These are phyloP conservation scores for Pardalotus punctatus DNA, from an alignment of 2,113 vertebrate genomes.

Conservation along the genomic window DNA sequence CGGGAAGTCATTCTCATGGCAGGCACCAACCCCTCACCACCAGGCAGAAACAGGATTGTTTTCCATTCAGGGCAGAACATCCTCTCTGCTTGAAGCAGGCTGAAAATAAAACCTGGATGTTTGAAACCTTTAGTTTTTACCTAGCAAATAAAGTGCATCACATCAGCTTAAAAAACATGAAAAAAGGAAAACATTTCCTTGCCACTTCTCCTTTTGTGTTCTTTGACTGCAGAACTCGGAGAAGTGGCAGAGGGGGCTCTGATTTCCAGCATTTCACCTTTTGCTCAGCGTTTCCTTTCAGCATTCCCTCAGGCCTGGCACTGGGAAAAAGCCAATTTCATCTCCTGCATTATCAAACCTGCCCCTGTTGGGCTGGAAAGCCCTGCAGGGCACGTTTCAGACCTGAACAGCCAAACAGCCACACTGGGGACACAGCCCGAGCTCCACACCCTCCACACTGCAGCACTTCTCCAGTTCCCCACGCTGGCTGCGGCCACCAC, in stretches of 20 bases:
- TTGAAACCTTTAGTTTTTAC: background rate
- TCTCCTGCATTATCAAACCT: background rate
- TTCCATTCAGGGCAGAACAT: background rate
- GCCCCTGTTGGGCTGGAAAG: background rate
- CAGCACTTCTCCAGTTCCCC: conserved; percentile 33
- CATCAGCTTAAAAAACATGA: background rate
- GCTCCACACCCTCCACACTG: background rate
- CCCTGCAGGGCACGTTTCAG: background rate
- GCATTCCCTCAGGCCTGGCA: background rate
- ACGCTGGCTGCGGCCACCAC: background rate
- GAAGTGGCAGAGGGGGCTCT: background rate
- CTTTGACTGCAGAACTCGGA: background rate
- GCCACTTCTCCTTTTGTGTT: background rate
- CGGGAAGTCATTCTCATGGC: background rate
- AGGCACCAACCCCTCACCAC: background rate
- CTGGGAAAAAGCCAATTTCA: background rate
- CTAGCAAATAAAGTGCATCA: background rate
- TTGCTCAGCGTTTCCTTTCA: background rate
- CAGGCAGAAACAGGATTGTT: background rate
- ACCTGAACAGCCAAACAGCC: background rate
- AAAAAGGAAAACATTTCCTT: background rate
- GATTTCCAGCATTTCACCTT: background rate
- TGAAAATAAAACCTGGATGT: background rate
- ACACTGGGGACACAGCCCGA: background rate
- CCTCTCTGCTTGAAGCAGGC: background rate